phyloP scores from a whole-genome alignment of 64 coral and sea anemone species.

The Acropora tenuis region DNA sequence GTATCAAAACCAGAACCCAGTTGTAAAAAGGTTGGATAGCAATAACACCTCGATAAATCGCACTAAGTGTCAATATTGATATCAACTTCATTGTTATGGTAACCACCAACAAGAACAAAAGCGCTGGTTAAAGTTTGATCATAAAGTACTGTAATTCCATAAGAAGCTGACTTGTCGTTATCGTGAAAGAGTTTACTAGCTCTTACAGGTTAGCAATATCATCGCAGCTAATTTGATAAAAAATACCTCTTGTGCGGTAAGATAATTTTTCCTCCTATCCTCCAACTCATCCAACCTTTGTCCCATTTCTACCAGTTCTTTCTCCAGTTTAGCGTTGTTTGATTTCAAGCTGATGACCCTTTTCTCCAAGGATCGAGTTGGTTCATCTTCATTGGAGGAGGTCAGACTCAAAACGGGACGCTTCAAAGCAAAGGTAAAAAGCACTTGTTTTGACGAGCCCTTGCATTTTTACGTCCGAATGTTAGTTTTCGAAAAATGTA shows the following conservation, averaged over 20 bases:
- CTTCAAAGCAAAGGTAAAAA: neutral
- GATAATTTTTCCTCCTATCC: slow-evolving; percentile 15
- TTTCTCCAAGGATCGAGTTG: slow-evolving; percentile 60
- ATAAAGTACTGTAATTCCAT: too few relatives aligned
- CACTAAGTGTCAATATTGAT: neutral
- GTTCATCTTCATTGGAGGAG: slow-evolving; percentile 23
- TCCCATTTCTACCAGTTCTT: slow-evolving; percentile 71
- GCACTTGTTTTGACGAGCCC: too few relatives aligned
- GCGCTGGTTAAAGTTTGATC: too few relatives aligned
- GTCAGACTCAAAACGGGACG: neutral
- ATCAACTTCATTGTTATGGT: neutral
- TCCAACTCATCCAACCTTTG: slow-evolving; percentile 66
- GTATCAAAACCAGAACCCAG: neutral
- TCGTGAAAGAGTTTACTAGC: too few relatives aligned
- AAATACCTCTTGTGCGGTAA: slow-evolving; percentile 9
- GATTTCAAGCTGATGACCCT: slow-evolving; percentile 55
- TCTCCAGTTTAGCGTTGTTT: slow-evolving; percentile 72
- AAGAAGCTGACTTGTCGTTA: too few relatives aligned
- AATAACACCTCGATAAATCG: too few relatives aligned
- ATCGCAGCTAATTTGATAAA: neutral
- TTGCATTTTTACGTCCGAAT: too few relatives aligned
- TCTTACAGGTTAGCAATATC: neutral
- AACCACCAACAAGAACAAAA: too few relatives aligned
- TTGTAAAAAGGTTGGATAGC: too few relatives aligned
- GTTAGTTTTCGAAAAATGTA: too few relatives aligned